Evolutionary conservation across 2,797 vertebrate genomes (phyloP).

Genomic region (Arnoldichthys spilopterus): DNA sequence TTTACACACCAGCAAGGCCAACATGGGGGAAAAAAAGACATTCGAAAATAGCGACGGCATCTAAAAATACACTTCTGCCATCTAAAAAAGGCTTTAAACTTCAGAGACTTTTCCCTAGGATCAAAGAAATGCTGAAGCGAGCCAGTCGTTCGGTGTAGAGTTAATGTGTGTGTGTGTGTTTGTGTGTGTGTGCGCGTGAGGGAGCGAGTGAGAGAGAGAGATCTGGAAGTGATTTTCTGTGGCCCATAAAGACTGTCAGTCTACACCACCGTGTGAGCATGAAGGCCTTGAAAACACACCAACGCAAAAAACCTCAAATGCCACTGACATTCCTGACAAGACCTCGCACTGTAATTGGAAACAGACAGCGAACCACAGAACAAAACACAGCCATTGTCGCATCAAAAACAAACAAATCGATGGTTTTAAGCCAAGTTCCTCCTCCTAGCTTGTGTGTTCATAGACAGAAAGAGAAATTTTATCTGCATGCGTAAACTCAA

Average conservation of each 20-base stretch:
- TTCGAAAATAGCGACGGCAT: background rate
- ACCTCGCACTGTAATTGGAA: slow-evolving; percentile 49
- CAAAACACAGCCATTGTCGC: slow-evolving; percentile 6
- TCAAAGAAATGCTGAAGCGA: slow-evolving; percentile 19
- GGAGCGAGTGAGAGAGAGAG: background rate
- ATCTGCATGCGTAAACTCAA: background rate
- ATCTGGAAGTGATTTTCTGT: slow-evolving; percentile 55
- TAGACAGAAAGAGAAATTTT: slow-evolving; percentile 29
- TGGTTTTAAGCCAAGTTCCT: slow-evolving; percentile 24
- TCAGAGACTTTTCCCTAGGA: slow-evolving; percentile 28
- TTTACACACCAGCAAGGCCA: background rate
- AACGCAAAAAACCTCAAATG: slow-evolving; percentile 47
- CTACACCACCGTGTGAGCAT: slow-evolving; percentile 39
- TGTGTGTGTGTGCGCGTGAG: background rate
- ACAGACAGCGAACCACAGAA: slow-evolving; percentile 49
- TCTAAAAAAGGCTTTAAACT: slow-evolving; percentile 28
- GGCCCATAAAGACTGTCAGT: slow-evolving; percentile 38
- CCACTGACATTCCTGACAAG: slow-evolving; percentile 52
- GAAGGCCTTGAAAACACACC: slow-evolving; percentile 39
- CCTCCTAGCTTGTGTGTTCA: slow-evolving; percentile 15
- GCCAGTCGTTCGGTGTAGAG: background rate
- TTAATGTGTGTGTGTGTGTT: background rate
- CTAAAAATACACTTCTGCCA: slow-evolving; percentile 11
- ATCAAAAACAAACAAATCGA: slow-evolving; percentile 35
- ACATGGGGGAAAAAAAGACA: background rate